Base-by-base conservation (phyloP, 37 sponge, comb jelly and placozoan genomes). In the Diacarnus erythraeanus region DNA sequence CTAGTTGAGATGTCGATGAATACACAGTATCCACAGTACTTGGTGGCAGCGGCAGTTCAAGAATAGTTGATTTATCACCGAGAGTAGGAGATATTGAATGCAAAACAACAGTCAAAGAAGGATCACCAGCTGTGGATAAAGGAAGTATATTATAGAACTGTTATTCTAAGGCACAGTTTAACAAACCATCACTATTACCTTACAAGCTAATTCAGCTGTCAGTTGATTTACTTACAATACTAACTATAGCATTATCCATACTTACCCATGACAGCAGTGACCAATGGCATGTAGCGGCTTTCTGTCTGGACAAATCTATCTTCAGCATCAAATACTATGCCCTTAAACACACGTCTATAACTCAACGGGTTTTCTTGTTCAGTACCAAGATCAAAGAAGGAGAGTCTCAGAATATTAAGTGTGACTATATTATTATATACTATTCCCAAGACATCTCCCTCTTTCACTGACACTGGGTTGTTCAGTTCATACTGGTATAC, bases 381-480 rank as follows among this genome's bases (percentile, higher is more conserved):
- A 59, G 60, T 27, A 27, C 60, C 18, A 59, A 3, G 27, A 10
- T 10, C 60, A 59, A 10, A 2, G 31, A 65, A 65, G 29, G 34
- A 65, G 2, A 65, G 12, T 30, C 17, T 31, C 34, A 65, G 34
- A 2, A 30, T 5, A 10, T 65, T 65, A 21, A 5, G 5, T 20
- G n/a, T 17, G 4, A 6, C 61, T 26, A 12, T 15, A 6, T 2
- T 30, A 18, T 38, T 18, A 41, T 5, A 51, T 22, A 22, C 2
- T 25, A 75, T 34, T 27, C 76, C 76, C n/a, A 75, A 9, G 4
- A 75, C 35, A 58, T 75, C 76, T 36, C 76, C 76, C n/a, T 57
- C 76, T 35, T 75, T 17, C 38, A 75, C 76, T 27, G 12, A 0
- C 6, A 75, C 39, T 10, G 76, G 76, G 6, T 10, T 29, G 20